Conservation (phyloP, 2,888 invertebrate genomes). For the Priocnemis perturbator region DNA sequence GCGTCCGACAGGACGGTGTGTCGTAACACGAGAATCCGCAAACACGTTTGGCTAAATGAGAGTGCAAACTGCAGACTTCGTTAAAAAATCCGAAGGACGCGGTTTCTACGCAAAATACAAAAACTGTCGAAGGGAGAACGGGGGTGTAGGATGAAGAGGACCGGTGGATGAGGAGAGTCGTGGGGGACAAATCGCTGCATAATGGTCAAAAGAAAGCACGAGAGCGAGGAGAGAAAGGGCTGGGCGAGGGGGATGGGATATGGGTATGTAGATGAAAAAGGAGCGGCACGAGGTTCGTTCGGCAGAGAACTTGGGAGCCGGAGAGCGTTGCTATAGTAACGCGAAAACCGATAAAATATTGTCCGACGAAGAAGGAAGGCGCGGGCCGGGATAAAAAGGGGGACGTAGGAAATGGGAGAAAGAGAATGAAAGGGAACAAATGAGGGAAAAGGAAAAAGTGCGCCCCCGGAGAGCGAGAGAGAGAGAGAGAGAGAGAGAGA, state of each 20-base stretch:
- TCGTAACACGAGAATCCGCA: too few relatives aligned
- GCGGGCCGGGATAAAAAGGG: constrained; percentile 11
- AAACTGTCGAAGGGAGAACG: not conserved
- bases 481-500: not conserved
- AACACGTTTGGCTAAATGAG: too few relatives aligned
- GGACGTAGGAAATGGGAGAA: constrained; percentile 15
- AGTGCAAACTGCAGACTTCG: too few relatives aligned
- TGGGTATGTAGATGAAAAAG: constrained; percentile 47
- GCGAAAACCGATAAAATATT: constrained; percentile 69
- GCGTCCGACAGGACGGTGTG: too few relatives aligned
- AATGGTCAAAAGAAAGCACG: constrained; percentile 50
- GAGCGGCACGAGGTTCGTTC: constrained; percentile 31
- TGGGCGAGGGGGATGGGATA: constrained; percentile 19
- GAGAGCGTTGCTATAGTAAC: constrained; percentile 68
- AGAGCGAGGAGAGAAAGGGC: constrained; percentile 18
- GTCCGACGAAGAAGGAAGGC: constrained; percentile 53
- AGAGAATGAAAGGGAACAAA: constrained; percentile 10
- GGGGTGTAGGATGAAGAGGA: constrained; percentile 15
- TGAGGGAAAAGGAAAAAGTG: too few relatives aligned
- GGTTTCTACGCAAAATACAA: too few relatives aligned
- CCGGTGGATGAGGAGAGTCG: constrained; percentile 2
- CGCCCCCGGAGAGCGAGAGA: too few relatives aligned
- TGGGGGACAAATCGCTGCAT: constrained; percentile 47
- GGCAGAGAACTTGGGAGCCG: constrained; percentile 47
- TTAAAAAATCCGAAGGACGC: too few relatives aligned